phyloP scores from a whole-genome alignment of 2,113 vertebrate species.

The Archilochus colubris region DNA sequence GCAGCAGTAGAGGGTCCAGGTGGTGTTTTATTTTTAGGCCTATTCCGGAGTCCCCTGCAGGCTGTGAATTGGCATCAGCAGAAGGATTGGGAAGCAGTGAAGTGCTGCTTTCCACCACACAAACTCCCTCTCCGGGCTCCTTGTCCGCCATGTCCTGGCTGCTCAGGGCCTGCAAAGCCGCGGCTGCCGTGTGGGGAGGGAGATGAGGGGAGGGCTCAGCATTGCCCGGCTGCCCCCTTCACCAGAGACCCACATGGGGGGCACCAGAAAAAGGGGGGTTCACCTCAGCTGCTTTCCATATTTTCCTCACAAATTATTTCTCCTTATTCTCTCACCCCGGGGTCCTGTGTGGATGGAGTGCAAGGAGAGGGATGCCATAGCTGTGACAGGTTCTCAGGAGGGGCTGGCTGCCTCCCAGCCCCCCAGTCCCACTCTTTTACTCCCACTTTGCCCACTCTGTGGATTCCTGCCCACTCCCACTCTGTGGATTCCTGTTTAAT shows the following conservation, averaged over 20 bases:
- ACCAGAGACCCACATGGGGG: background rate
- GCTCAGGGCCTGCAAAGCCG: accelerated
- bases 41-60: background rate
- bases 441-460: background rate
- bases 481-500: accelerated
- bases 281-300: background rate
- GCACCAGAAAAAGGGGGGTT: background rate
- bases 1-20: background rate
- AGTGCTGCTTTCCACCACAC: background rate
- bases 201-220: background rate
- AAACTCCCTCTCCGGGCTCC: background rate
- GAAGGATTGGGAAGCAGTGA: background rate
- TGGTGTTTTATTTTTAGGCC: conserved; percentile 37
- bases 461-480: too few species aligned
- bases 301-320: background rate
- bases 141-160: background rate
- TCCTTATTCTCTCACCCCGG: background rate
- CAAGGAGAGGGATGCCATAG: background rate
- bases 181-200: background rate
- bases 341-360: background rate
- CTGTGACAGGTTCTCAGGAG: background rate
- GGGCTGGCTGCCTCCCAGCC: background rate
- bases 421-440: background rate
- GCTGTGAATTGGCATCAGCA: background rate
- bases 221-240: accelerated